phyloP scores from a whole-genome alignment of 2,888 invertebrate species.

The Synanthedon myopaeformis region DNA sequence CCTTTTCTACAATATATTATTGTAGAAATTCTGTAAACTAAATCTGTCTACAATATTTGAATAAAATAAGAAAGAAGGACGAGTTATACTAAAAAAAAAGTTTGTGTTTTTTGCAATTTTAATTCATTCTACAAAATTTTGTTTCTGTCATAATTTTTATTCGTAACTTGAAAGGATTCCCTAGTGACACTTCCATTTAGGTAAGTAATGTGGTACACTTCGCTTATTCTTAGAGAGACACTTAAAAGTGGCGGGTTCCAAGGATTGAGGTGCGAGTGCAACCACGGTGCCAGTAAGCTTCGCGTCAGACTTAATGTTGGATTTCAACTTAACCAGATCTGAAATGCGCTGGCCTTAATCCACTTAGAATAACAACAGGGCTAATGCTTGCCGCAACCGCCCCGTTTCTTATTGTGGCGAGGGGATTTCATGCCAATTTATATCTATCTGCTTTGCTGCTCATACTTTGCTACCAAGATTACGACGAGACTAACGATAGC shows the following conservation, averaged over 20 bases:
- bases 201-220: conserved; percentile 7
- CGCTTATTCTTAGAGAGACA: conserved; percentile 3
- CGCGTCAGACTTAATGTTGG: conserved; percentile 54
- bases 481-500: too few relatives aligned
- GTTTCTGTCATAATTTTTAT: too few relatives aligned
- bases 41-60: too few relatives aligned
- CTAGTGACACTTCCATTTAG: conserved; percentile 9
- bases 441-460: conserved; percentile 11
- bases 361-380: conserved; percentile 64
- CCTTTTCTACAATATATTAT: too few relatives aligned
- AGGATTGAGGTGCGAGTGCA: conserved; percentile 42
- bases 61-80: too few relatives aligned
- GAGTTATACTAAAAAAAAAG: too few relatives aligned
- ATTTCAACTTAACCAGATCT: conserved; percentile 58
- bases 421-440: conserved; percentile 44
- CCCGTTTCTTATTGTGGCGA: conserved; percentile 43
- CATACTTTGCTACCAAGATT: too few relatives aligned
- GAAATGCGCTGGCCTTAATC: conserved; percentile 64
- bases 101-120: too few relatives aligned
- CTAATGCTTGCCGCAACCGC: conserved; percentile 43
- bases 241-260: conserved; percentile 7
- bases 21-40: too few relatives aligned
- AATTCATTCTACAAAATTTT: too few relatives aligned
- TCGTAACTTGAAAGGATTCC: neutral
- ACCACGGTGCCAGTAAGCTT: conserved; percentile 27